Evolutionary conservation across 2,888 invertebrate genomes (phyloP).

Genomic region (Adelognathus sp.): DNA sequence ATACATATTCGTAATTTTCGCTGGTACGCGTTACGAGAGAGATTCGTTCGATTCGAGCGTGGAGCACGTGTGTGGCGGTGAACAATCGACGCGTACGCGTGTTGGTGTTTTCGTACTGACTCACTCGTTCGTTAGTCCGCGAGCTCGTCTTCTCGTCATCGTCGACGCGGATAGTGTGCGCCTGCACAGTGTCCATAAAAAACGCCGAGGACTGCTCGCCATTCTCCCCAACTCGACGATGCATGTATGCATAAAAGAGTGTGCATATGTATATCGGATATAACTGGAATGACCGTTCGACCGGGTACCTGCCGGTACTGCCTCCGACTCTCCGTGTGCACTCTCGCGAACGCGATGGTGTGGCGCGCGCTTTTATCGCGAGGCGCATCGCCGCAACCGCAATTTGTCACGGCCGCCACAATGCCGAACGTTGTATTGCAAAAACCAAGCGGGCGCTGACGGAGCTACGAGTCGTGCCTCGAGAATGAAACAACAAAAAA

Average conservation of each 20-base stretch:
- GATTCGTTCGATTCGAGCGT: not conserved
- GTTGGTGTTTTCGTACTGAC: conserved; percentile 13
- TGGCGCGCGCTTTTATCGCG: conserved; percentile 48
- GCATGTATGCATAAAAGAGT: not conserved
- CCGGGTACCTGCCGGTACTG: conserved; percentile 52
- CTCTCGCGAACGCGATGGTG: not conserved
- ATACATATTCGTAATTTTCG: not conserved
- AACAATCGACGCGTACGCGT: not conserved
- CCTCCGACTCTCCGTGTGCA: conserved; percentile 10
- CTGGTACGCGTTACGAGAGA: not conserved
- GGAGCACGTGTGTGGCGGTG: not conserved
- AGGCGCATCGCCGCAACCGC: conserved; percentile 53
- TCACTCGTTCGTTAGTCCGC: conserved; percentile 12
- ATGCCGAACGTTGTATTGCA: conserved; percentile 51
- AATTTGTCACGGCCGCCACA: conserved; percentile 56
- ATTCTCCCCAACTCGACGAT: not conserved
- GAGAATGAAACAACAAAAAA: not conserved
- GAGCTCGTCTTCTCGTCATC: not conserved
- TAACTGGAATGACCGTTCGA: conserved; percentile 50
- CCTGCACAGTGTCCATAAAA: too few species aligned
- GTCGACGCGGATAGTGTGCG: not conserved
- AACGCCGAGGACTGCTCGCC: not conserved
- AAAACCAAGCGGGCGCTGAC: conserved; percentile 1
- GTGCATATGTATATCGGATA: conserved; percentile 4
- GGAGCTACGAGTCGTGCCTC: conserved; percentile 6